Evolutionary conservation across 2,888 invertebrate genomes (phyloP).

Genomic region (Ectemnius lituratus): DNA sequence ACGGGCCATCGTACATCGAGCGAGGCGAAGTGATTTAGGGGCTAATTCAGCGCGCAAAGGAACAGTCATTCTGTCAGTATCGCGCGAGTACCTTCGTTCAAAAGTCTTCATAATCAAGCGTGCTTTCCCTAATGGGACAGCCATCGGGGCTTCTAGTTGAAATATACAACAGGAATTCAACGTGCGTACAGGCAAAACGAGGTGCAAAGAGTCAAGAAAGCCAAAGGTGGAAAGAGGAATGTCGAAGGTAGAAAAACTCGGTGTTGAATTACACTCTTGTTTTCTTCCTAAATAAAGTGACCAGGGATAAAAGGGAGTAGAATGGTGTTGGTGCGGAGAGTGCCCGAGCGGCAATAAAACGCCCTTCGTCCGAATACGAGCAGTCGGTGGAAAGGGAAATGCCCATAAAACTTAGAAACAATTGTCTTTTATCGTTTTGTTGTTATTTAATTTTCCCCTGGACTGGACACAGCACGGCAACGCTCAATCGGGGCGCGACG

Average conservation of each 20-base stretch:
- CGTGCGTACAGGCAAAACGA: background rate
- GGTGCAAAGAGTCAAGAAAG: background rate
- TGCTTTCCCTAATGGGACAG: background rate
- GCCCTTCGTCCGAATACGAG: conserved; percentile 64
- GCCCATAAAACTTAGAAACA: conserved; percentile 77
- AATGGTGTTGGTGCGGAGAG: conserved; percentile 51
- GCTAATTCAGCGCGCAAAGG: background rate
- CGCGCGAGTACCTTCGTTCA: conserved; percentile 1
- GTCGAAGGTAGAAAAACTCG: conserved; percentile 19
- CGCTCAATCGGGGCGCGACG: conserved; percentile 53
- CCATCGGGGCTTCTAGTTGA: conserved; percentile 6
- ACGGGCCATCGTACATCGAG: background rate
- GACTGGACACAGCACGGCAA: conserved; percentile 51
- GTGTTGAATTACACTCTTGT: conserved; percentile 53
- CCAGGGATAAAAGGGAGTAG: conserved; percentile 53
- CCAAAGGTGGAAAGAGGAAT: background rate
- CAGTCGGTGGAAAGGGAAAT: conserved; percentile 62
- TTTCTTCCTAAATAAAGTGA: conserved; percentile 69
- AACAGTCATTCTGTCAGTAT: background rate
- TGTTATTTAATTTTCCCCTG: conserved; percentile 77
- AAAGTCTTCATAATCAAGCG: conserved; percentile 9
- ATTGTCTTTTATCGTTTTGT: conserved; percentile 78
- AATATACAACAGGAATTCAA: background rate
- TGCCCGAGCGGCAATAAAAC: conserved; percentile 60
- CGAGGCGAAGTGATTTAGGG: background rate